Percentiles rank a stretch among this genome's conserved stretches.
These are phyloP conservation scores for Rhynchophorus ferrugineus DNA, from an alignment of 1,140 invertebrate genomes.

Conservation along the genomic window DNA sequence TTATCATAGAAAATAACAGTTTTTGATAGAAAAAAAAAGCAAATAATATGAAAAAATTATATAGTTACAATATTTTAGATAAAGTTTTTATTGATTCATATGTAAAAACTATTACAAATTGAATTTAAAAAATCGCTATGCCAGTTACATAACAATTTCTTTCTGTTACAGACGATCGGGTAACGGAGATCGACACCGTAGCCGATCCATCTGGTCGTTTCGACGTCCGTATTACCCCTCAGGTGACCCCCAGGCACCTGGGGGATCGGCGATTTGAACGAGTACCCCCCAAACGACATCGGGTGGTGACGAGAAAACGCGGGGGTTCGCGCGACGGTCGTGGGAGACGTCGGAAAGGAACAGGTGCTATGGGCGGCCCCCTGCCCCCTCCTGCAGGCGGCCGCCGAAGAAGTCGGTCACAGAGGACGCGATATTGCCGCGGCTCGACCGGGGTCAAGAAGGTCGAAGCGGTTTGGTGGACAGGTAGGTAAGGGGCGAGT, in stretches of 20 bases:
- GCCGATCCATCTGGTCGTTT: constrained; percentile 2
- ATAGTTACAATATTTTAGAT: too few relatives aligned
- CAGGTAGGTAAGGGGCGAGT: constrained; percentile 12
- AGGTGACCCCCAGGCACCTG: constrained; percentile 22
- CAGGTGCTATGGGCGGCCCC: constrained; percentile 33
- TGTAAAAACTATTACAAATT: too few relatives aligned
- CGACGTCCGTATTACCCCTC: constrained; percentile 20
- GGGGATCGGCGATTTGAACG: constrained; percentile 26
- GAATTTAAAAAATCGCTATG: too few relatives aligned
- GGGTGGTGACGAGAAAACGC: too few relatives aligned
- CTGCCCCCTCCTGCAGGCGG: constrained; percentile 16
- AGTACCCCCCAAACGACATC: too few relatives aligned
- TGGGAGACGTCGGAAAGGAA: constrained; percentile 32
- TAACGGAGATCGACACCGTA: too few relatives aligned
- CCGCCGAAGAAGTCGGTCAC: constrained; percentile 32
- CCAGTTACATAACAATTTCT: too few relatives aligned
- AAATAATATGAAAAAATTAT: too few relatives aligned
- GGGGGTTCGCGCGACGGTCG: constrained; percentile 3
- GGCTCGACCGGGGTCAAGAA: constrained; percentile 18
- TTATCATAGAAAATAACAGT: too few relatives aligned
- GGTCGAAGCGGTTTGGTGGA: constrained; percentile 20
- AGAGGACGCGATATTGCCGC: constrained; percentile 21
- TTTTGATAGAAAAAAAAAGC: too few relatives aligned
- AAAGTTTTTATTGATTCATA: too few relatives aligned
- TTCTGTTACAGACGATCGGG: too few relatives aligned